A percentile compares a stretch with the other conserved stretches of the same genome.
These are phyloP conservation scores for Chiloscyllium punctatum DNA, from an alignment of 2,797 vertebrate genomes.

Conservation along the genomic window DNA sequence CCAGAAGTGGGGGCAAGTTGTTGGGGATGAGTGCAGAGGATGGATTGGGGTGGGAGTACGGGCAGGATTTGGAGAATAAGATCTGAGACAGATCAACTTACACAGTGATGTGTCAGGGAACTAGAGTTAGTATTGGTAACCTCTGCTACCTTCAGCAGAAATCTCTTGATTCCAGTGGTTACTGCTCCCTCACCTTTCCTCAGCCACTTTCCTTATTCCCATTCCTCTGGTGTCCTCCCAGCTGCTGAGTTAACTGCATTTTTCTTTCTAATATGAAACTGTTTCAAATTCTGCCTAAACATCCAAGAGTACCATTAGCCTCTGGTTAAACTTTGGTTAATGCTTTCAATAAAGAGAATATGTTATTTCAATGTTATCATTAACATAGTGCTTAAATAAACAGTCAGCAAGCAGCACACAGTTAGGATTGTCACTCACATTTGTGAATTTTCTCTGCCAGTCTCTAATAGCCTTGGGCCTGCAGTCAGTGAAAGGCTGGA, in stretches of 20 bases:
- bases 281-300: not conserved
- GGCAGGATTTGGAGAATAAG: too few relatives aligned
- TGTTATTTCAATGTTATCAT: not conserved
- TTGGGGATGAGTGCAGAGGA: not conserved
- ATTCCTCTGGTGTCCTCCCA: not conserved
- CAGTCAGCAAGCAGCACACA: not conserved
- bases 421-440: not conserved
- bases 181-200: not conserved
- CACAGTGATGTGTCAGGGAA: not conserved
- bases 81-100: not conserved
- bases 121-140: not conserved
- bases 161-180: not conserved
- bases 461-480: not conserved
- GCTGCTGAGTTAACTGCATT: not conserved
- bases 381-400: not conserved
- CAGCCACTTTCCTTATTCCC: not conserved
- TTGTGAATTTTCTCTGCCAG: not conserved
- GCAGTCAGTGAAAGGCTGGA: not conserved
- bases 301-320: not conserved
- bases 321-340: not conserved
- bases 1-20: too few relatives aligned
- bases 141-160: not conserved
- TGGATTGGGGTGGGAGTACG: not conserved
- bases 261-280: not conserved
- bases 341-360: not conserved